phyloP scores from a whole-genome alignment of 2,797 vertebrate genomes.

The Sebastes reedi region DNA sequence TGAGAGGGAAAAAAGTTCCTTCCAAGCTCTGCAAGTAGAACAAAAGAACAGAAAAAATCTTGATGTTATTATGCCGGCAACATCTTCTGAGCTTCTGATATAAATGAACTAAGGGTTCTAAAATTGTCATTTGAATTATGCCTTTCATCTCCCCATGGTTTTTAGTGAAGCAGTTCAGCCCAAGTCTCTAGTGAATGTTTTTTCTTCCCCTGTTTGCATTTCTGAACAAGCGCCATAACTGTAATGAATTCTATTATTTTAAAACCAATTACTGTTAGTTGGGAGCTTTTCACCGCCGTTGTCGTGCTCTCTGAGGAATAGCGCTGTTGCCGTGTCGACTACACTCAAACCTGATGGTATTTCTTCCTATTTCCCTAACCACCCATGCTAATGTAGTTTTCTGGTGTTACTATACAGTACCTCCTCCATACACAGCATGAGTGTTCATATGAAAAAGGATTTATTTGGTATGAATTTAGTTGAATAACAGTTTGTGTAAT shows the following conservation, averaged over 20 bases:
- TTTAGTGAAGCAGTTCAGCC: constrained; percentile 82
- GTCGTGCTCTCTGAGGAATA: constrained; percentile 79
- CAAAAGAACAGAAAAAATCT: constrained; percentile 75
- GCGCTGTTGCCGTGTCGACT: constrained; percentile 68
- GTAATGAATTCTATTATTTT: constrained; percentile 88
- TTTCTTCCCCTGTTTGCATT: constrained; percentile 81
- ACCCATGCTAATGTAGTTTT: constrained; percentile 70
- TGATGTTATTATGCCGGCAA: constrained; percentile 79
- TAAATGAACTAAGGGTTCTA: constrained; percentile 84
- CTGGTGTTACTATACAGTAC: constrained; percentile 47
- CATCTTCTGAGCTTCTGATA: constrained; percentile 80
- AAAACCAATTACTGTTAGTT: constrained; percentile 87
- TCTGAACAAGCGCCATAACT: constrained; percentile 82
- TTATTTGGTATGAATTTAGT: constrained; percentile 1
- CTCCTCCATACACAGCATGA: constrained; percentile 22
- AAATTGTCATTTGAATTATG: constrained; percentile 88
- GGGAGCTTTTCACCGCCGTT: constrained; percentile 69
- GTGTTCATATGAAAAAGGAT: constrained; percentile 23
- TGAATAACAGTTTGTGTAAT: constrained; percentile 22
- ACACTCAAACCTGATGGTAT: constrained; percentile 74
- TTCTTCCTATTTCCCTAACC: constrained; percentile 67
- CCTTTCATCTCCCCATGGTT: constrained; percentile 84
- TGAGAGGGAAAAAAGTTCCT: constrained; percentile 73
- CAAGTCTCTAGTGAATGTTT: constrained; percentile 77
- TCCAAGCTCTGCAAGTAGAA: constrained; percentile 74